A percentile compares a stretch with the other conserved stretches of the same genome.
phyloP scores from a whole-genome alignment of 2,888 invertebrate species.

The Polia nebulosa region DNA sequence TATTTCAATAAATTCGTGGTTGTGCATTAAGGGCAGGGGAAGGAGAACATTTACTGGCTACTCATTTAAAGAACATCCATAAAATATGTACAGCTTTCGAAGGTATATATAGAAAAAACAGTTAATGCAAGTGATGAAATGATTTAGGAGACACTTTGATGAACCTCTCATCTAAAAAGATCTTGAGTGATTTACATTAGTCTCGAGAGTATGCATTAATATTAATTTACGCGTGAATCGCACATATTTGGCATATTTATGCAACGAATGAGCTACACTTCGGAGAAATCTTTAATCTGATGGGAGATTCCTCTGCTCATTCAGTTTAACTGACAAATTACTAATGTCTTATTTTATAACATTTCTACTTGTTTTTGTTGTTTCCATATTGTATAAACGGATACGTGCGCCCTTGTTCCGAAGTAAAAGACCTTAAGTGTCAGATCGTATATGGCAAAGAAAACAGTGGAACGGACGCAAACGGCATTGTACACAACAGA shows the following conservation, averaged over 20 bases:
- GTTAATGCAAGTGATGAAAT: constrained; percentile 8
- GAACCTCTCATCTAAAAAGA: constrained; percentile 5
- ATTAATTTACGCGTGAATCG: constrained; percentile 32
- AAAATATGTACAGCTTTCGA: background rate
- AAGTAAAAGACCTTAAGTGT: constrained; percentile 74
- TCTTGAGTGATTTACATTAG: constrained; percentile 23
- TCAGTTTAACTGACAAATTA: background rate
- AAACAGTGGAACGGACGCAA: constrained; percentile 65
- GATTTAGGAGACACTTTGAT: constrained; percentile 22
- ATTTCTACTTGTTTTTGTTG: constrained; percentile 6
- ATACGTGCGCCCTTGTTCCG: constrained; percentile 68
- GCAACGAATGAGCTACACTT: constrained; percentile 11
- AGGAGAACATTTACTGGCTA: background rate
- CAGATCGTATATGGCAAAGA: constrained; percentile 74
- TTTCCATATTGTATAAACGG: constrained; percentile 23
- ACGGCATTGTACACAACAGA: constrained; percentile 60
- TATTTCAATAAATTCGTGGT: background rate
- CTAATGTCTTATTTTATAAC: background rate
- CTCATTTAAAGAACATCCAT: background rate
- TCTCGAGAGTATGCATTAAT: constrained; percentile 23
- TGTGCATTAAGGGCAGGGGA: too few species aligned
- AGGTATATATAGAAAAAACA: constrained; percentile 1
- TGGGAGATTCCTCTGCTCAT: constrained; percentile 7
- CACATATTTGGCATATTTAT: constrained; percentile 36
- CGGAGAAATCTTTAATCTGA: constrained; percentile 15